Evolutionary conservation across 1,140 invertebrate genomes (phyloP), one percentile per base, ranked within the genome.

Genomic region (Meloidogyne chitwoodi): DNA sequence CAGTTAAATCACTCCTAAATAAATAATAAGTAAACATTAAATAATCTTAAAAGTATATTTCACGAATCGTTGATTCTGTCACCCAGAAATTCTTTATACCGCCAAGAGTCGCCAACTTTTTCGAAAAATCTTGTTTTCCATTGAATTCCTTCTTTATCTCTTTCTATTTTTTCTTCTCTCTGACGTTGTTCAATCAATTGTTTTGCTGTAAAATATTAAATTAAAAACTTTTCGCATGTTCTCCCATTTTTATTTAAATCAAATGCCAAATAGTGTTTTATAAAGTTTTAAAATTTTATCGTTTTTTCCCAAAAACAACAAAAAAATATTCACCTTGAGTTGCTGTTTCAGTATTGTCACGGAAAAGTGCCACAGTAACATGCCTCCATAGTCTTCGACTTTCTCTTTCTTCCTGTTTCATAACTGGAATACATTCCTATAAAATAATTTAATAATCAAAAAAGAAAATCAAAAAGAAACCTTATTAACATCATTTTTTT

Each of bases 111-210:
- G 29, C 68, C 68, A 6, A 69, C 38, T n/a, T 64, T 61, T 12
- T 56, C 48, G 11, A 73, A 73, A 26, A 26, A 24, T 11, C 41
- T 27, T 22, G 70, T 41, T 56, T 73, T 41, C 70, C 70, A 73
- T 27, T 22, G 48, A 61, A 63, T 34, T 16, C 48, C 70, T 19
- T 63, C 24, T n/a, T 61, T n/a, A 12, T 73, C 70, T 24, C 70
- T 61, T 34, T 64, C 2, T 2, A 24, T 24, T 61, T 73, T 73
- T 31, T 96, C 93, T 68, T 95, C 92, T 73, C 97, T 90, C 89
- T 99, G 97, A 87, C 92, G 91, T 88, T 99, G 94, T 90, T 99
- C 97, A 70, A 99, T 91, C 78, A 90, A 84, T 84, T 91, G 92
- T 90, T 99, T 99, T 61, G 75, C 61, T 67, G 26, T 27, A 66